Conservation (phyloP, 2,797 vertebrate genomes). For the Myripristis murdjan region DNA sequence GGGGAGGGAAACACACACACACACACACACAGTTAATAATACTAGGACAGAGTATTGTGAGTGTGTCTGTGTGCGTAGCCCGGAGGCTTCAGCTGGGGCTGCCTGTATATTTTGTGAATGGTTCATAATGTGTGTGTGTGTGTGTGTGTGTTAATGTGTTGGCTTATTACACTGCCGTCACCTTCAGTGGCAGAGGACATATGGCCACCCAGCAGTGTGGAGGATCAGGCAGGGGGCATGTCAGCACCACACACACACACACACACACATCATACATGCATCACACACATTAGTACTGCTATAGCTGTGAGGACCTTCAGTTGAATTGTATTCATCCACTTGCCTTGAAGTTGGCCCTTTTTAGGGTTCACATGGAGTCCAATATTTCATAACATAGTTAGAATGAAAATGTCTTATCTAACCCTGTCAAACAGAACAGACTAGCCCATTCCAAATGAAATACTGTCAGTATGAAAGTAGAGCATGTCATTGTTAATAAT, state of each 20-base stretch:
- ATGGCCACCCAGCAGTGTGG: slow-evolving; percentile 47
- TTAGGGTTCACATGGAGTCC: no score
- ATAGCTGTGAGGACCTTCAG: no score
- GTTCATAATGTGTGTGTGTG: slow-evolving; percentile 22
- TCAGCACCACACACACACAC: not conserved
- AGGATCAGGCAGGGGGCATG: slow-evolving; percentile 22
- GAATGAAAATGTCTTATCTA: no score
- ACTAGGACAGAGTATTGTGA: not conserved
- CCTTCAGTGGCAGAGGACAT: slow-evolving; percentile 52
- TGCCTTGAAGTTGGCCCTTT: no score
- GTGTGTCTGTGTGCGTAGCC: not conserved
- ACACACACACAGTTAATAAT: slow-evolving; percentile 16
- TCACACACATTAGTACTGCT: no score
- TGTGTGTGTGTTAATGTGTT: slow-evolving; percentile 12
- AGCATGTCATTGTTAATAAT: no score
- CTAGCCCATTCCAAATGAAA: no score
- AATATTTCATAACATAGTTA: no score
- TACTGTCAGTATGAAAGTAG: no score
- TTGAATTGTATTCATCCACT: no score
- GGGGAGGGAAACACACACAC: slow-evolving; percentile 34
- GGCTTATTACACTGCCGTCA: slow-evolving; percentile 32
- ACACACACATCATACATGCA: no score
- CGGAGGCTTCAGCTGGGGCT: slow-evolving; percentile 35
- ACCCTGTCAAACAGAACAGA: no score
- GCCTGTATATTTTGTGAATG: slow-evolving; percentile 21